phyloP scores from a whole-genome alignment of 2,888 invertebrate species.

The Trissonchulus sp. region DNA sequence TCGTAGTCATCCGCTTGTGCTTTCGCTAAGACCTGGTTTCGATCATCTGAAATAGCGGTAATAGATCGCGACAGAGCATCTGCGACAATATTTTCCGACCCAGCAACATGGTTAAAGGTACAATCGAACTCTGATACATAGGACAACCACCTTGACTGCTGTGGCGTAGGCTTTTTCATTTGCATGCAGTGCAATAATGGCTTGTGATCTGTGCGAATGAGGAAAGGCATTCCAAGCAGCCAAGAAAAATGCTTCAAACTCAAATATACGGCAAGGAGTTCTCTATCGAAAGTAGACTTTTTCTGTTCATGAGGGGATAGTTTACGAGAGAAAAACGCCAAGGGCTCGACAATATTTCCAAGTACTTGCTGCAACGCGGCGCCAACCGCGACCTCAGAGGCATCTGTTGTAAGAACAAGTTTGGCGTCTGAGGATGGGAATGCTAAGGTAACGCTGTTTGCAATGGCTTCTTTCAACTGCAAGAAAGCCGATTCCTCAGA shows the following conservation, averaged over 20 bases:
- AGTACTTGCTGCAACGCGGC: constrained; percentile 1
- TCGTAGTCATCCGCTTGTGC: too few species aligned
- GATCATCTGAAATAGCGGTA: too few species aligned
- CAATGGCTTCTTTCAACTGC: neutral
- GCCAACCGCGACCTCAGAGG: constrained; percentile 9
- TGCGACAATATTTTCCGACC: neutral
- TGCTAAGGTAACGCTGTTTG: neutral
- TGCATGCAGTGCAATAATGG: neutral
- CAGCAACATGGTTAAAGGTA: constrained; percentile 10
- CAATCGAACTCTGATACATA: constrained; percentile 16
- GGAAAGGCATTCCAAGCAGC: neutral
- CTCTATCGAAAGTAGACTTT: constrained; percentile 18
- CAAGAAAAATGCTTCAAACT: neutral
- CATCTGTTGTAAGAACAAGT: constrained; percentile 11
- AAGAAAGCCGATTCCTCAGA: neutral
- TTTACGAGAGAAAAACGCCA: constrained; percentile 8
- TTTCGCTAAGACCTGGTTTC: too few species aligned
- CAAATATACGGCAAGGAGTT: constrained; percentile 10
- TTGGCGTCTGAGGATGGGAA: neutral
- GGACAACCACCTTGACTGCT: constrained; percentile 15
- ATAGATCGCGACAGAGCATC: constrained; percentile 19
- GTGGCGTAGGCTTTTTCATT: constrained; percentile 1
- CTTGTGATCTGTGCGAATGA: constrained; percentile 11
- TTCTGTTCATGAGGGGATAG: neutral
- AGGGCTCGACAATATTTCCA: neutral